Base-by-base conservation (phyloP, 2,797 vertebrate genomes). In the Pipistrellus kuhlii region DNA sequence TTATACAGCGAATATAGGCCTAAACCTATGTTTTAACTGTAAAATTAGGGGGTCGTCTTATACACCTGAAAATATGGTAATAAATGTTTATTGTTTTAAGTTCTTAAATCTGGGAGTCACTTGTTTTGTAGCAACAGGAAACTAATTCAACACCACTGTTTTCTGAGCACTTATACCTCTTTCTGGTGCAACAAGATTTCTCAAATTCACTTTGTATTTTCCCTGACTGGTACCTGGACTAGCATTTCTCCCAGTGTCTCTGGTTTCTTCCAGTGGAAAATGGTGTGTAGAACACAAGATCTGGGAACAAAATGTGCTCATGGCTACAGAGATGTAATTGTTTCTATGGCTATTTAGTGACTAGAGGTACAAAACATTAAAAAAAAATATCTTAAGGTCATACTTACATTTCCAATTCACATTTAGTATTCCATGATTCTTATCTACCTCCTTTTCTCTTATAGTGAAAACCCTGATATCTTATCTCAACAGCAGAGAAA, bases 201-300 rank as follows among this genome's bases (percentile, higher is more conserved):
- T 87, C 44, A 92, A 44, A 57, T 88, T 88, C 21, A 55, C n/a
- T 87, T 71, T 27, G 6, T 77, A 57, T 88, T 80, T 92, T 44
- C 44, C 59, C 23, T 21, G 14, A 64, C 1, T 78, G 5, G 53
- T 6, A n/a, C 8, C n/a, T 38, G 23, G 51, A 87, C 62, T 59
- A 48, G 6, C 5, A 30, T 89, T 86, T 78, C 5, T 69, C 32
- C 48, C 82, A 59, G 23, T 64, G 41, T 30, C 51, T 71, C 21
- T 85, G 13, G 21, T 83, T 93, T 66, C 18, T 71, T 73, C 35
- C 17, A 35, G 81, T 38, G 57, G 44, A 91, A 6, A 91, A 73
- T 35, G 30, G 30, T 93, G 35, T 82, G 51, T 55, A 69, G 68
- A 77, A 69, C 77, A 86, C 21, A 89, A 73, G 44, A 77, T 35